A percentile compares a stretch with the other conserved stretches of the same genome.
phyloP scores from a whole-genome alignment of 2,888 invertebrate genomes.

The Caprella mutica region DNA sequence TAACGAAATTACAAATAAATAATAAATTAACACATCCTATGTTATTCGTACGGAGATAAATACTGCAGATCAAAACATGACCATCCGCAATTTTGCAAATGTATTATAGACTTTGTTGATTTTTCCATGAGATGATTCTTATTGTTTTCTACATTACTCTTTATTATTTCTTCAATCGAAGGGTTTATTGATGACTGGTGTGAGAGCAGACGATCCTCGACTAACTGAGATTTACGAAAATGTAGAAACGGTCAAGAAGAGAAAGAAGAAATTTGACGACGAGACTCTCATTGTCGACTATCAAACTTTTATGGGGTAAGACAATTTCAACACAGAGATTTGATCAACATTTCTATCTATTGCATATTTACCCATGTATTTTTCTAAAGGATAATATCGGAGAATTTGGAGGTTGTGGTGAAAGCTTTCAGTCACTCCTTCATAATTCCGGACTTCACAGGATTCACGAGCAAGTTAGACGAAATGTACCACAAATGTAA shows the following conservation, averaged over 20 bases:
- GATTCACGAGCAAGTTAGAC: conserved; percentile 26
- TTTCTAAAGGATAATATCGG: conserved; percentile 26
- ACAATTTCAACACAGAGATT: not conserved
- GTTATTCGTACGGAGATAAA: too few species aligned
- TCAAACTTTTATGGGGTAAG: conserved; percentile 33
- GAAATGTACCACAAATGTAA: conserved; percentile 23
- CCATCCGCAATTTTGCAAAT: too few species aligned
- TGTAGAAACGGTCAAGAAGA: conserved; percentile 23
- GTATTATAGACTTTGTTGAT: too few species aligned
- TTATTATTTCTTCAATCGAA: too few species aligned
- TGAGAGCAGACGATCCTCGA: conserved; percentile 28
- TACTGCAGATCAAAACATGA: too few species aligned
- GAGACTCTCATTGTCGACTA: conserved; percentile 22
- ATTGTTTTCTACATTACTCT: too few species aligned
- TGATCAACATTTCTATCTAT: not conserved
- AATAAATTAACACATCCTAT: too few species aligned
- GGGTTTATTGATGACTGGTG: conserved; percentile 28
- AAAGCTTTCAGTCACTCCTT: conserved; percentile 28
- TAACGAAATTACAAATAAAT: too few species aligned
- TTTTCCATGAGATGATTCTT: too few species aligned
- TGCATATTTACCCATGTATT: not conserved
- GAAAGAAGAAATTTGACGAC: conserved; percentile 5
- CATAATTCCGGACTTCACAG: conserved; percentile 30
- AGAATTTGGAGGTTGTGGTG: conserved; percentile 30
- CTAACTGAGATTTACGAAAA: conserved; percentile 25